These are phyloP conservation scores for Apodemus sylvaticus DNA, from an alignment of 2,113 vertebrate species.

Conservation along the genomic window DNA sequence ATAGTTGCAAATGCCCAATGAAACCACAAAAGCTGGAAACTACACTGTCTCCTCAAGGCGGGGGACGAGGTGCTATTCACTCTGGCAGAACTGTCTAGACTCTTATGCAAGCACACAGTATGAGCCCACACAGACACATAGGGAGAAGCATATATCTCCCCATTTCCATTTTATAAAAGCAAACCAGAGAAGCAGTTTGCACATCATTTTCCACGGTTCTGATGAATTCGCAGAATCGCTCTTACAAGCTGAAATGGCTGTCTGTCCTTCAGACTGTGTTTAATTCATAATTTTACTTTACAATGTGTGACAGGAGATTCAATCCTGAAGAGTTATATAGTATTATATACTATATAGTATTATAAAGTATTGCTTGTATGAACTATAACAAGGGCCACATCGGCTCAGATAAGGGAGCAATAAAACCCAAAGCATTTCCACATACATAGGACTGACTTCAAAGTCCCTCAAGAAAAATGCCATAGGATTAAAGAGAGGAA, in stretches of 20 bases:
- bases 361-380: not conserved
- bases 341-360: not conserved
- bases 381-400: not conserved
- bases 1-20: not conserved
- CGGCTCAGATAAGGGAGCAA: not conserved
- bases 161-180: not conserved
- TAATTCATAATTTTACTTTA: not conserved
- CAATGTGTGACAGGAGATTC: not conserved
- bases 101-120: not conserved
- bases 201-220: not conserved
- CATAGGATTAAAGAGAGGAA: not conserved
- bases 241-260: not conserved
- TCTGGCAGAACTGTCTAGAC: not conserved
- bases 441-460: not conserved
- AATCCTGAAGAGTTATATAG: not conserved
- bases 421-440: not conserved
- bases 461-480: not conserved
- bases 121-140: not conserved
- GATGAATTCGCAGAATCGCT: not conserved
- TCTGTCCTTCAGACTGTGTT: not conserved
- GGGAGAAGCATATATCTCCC: not conserved
- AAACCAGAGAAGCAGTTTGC: not conserved
- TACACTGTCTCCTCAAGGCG: accelerated
- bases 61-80: not conserved
- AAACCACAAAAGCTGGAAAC: not conserved